A percentile compares a stretch with the other conserved stretches of the same genome.
Conservation (phyloP, 2,113 vertebrate species). For the Charadrius vociferus region DNA sequence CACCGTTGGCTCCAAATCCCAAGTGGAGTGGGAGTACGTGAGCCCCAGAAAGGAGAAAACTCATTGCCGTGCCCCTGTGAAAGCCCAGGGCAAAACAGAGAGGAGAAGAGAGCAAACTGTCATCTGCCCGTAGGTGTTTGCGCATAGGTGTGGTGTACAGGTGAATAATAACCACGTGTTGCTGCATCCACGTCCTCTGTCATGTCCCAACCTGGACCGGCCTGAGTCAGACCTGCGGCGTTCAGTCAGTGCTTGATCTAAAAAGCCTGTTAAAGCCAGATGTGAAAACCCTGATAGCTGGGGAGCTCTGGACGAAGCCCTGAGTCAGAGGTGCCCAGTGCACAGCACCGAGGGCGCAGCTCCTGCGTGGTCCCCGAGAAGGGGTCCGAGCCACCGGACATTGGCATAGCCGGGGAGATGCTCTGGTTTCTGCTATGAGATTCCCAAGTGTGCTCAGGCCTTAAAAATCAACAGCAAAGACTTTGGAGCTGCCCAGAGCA, state of each 20-base stretch:
- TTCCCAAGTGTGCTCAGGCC: neutral
- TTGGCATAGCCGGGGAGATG: no score
- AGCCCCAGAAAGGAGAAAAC: neutral
- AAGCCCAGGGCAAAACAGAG: neutral
- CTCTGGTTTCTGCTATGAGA: neutral
- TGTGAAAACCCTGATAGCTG: accelerated
- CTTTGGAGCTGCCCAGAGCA: neutral
- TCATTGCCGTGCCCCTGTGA: neutral
- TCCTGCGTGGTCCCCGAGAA: accelerated
- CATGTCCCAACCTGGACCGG: neutral
- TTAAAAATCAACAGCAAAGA: neutral
- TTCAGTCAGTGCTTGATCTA: neutral
- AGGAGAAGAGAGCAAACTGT: neutral
- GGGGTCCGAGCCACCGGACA: accelerated
- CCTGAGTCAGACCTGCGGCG: neutral
- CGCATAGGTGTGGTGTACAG: neutral
- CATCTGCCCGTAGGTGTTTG: neutral
- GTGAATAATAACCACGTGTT: neutral
- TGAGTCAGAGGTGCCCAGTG: neutral
- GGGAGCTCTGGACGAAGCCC: neutral
- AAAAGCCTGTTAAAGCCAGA: neutral
- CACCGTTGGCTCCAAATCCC: neutral
- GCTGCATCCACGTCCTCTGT: neutral
- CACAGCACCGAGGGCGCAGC: neutral
- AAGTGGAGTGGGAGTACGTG: accelerated